Conservation (phyloP, 2,113 vertebrate species). For the Pseudorectes ferrugineus region DNA sequence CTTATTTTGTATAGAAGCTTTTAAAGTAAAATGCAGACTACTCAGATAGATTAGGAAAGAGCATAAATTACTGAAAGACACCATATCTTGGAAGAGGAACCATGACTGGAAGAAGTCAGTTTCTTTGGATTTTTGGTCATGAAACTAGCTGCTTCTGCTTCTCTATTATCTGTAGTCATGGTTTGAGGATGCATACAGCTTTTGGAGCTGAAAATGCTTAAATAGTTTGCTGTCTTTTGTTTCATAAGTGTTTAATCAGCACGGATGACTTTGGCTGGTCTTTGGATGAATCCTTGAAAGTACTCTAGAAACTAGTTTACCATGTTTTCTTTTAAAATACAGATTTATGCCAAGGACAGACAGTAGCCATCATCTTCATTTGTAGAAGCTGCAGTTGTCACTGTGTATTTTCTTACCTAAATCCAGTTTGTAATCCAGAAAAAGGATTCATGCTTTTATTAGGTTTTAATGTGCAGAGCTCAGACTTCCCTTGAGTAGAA, state of each 20-base stretch:
- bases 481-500: background rate
- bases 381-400: background rate
- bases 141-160: background rate
- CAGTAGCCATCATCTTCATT: background rate
- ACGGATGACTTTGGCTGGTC: background rate
- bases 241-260: background rate
- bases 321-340: background rate
- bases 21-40: background rate
- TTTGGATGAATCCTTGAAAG: background rate
- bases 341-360: background rate
- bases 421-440: background rate
- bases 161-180: background rate
- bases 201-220: background rate
- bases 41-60: background rate
- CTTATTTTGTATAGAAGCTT: background rate
- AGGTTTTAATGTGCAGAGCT: background rate
- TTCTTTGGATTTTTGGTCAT: background rate
- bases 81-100: background rate
- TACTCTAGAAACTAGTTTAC: background rate
- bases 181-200: background rate
- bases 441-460: background rate
- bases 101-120: background rate
- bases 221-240: background rate
- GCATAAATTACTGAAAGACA: background rate
- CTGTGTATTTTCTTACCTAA: background rate